phyloP scores from a whole-genome alignment of 1,140 invertebrate genomes.

The Colletes latitarsis region DNA sequence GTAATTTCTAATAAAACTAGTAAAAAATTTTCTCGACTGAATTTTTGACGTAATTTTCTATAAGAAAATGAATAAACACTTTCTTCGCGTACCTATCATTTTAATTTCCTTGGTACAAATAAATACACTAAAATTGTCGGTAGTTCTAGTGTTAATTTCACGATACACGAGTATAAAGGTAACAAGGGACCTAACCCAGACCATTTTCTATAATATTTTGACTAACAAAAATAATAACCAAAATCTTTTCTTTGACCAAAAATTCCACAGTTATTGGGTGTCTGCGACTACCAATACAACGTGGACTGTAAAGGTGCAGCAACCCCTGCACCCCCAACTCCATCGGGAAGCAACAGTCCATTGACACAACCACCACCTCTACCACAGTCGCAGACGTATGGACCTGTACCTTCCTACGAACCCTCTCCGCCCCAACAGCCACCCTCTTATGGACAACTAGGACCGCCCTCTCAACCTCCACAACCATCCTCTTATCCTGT shows the following conservation, averaged over 20 bases:
- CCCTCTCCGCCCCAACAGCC: conserved; percentile 1
- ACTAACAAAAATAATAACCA: no score
- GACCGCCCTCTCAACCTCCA: background rate
- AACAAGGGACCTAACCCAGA: no score
- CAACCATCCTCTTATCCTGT: conserved; percentile 11
- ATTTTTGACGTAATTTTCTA: no score
- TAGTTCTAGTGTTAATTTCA: no score
- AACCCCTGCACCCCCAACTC: conserved; percentile 67
- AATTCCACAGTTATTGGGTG: conserved; percentile 80
- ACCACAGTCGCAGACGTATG: background rate
- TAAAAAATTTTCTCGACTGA: no score
- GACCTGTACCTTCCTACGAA: background rate
- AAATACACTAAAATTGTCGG: no score
- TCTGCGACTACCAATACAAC: conserved; percentile 83
- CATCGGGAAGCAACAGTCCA: conserved; percentile 2
- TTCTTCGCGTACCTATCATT: no score
- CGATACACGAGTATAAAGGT: no score
- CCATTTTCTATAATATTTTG: no score
- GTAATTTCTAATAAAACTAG: no score
- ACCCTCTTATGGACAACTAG: background rate
- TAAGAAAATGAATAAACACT: no score
- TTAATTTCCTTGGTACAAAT: no score
- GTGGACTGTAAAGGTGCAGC: conserved; percentile 82
- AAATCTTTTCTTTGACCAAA: background rate
- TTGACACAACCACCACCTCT: conserved; percentile 20